Conservation (phyloP, 2,888 invertebrate species). For the Drosophila pseudotalamancana region DNA sequence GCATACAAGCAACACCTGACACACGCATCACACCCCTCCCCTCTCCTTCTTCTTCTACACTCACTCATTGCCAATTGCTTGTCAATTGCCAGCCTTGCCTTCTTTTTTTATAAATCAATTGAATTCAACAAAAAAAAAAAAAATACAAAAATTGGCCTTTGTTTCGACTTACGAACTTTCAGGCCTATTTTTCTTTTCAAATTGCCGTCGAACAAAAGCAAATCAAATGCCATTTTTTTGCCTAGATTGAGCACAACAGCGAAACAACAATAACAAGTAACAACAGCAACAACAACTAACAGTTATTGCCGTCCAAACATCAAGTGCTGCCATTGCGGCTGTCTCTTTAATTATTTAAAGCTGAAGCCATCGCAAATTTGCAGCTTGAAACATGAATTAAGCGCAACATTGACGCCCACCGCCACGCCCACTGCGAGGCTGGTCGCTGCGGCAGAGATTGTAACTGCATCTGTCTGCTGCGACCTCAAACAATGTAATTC, state of each 20-base stretch:
- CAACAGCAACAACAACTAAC: conserved; percentile 7
- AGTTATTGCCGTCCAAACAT: conserved; percentile 24
- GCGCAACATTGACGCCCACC: conserved; percentile 44
- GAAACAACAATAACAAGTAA: conserved; percentile 39
- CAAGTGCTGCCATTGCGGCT: conserved; percentile 33
- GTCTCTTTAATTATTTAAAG: conserved; percentile 41
- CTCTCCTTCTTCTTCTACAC: too few species aligned
- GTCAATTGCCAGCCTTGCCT: conserved; percentile 32
- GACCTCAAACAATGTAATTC: conserved; percentile 79
- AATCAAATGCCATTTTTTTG: conserved; percentile 12
- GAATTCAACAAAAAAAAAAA: conserved; percentile 4
- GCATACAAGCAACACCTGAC: neutral
- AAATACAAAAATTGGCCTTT: conserved; percentile 15
- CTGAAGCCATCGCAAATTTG: conserved; percentile 11
- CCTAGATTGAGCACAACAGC: too few species aligned
- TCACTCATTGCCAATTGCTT: neutral
- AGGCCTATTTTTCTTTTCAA: conserved; percentile 11
- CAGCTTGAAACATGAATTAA: conserved; percentile 38
- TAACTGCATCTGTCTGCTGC: conserved; percentile 37
- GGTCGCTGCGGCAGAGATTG: conserved; percentile 7
- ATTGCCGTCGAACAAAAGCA: conserved; percentile 13
- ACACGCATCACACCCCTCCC: too few species aligned
- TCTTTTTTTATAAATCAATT: conserved; percentile 17
- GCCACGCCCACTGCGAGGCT: conserved; percentile 14
- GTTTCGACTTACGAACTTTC: conserved; percentile 6